Evolutionary conservation across 2,888 invertebrate species (phyloP), one percentile per base, ranked within the genome.

Genomic region (Lasioglossum lativentre): DNA sequence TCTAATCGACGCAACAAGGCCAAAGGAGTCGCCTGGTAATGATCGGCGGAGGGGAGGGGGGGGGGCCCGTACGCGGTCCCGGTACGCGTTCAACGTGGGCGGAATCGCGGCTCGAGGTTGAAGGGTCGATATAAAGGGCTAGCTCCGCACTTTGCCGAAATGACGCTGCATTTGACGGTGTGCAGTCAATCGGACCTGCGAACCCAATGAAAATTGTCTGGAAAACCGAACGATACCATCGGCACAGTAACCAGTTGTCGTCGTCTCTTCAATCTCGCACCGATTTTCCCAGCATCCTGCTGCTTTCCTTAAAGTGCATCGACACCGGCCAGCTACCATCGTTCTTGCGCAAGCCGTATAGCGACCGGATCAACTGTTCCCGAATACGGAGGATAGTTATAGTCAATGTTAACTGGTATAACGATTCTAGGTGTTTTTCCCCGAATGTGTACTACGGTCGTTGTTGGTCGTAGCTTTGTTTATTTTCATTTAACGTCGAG

Each of bases 41-140:
- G 78, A 79, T 83, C 78, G 40, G 34, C 34, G 34, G 34, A 34
- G 34, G 34, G 34, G 34, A 34, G 34, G 34, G 34, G 3, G 34
- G 34, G n/a, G n/a, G 14, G 56, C 83, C 71, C 78, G 80, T 86
- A 73, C 80, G 70, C 45, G 75, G 56, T 34, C 73, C 66, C 70
- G 71, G 73, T 63, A 23, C 42, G 66, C 63, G 68, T 71, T 75
- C 75, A 84, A 87, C 82, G 81, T 82, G 81, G 87, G 84, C 80
- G 87, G 85, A 84, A 87, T 88, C 83, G 80, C 75, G 87, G 79
- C 80, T 81, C 87, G 85, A 71, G 88, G 80, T 86, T 83, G 83
- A 78, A 87, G 83, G 90, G 89, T 90, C 90, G 90, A 90, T 90
- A 90, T 76, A 75, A 88, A 89, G 80, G 86, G 86, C 68, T 85